Base-by-base conservation (phyloP, 2,888 invertebrate species). In the Dichetophora obliterata region DNA sequence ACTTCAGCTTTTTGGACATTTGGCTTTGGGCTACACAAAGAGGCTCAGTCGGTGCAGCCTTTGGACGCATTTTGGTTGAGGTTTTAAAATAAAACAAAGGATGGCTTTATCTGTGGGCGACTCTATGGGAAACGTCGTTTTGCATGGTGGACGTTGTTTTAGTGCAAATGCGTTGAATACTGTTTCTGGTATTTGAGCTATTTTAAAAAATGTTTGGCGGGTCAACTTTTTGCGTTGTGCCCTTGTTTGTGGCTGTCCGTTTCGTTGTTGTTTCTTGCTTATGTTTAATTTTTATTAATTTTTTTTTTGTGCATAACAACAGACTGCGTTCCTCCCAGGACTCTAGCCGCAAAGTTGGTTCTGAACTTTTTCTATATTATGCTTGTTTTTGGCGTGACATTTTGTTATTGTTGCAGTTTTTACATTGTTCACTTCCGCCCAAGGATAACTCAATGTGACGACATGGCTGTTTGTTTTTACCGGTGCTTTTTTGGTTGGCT, bases 161-260 rank as follows among this genome's bases (percentile, higher is more conserved):
- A 22, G 19, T 43, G 37, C 37, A 22, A 71, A 71, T 71, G 43
- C 57, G 71, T 59, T 71, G 57, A 59, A 37, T 59, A 37, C 37
- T 59, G 57, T 57, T 54, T 22, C 27, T 27, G 27, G 11, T 57
- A 16, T 59, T 59, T 43, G 43, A 37, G 52, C 43, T 50, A 57
- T 34, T 71, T 71, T 71, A 19, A 57, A 43, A 54, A 57, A 57
- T 71, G 57, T 70, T 59, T 22, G 71, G 14, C 59, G 71, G 43
- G 71, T 71, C 43, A 71, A 71, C 71, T 71, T 68, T 68, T 68
- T 68, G 22, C 68, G 24, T 43, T 48, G 68, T 16, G 50, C 24
- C 37, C 22, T 66, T 43, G 43, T 66, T 54, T 70, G 70, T 34
- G 70, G 70, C 57, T 34, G 37, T n/a, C 22, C 31, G 14, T 52